A percentile compares a stretch with the other conserved stretches of the same genome.
phyloP scores from a whole-genome alignment of 2,113 vertebrate species.

The Sprattus sprattus region DNA sequence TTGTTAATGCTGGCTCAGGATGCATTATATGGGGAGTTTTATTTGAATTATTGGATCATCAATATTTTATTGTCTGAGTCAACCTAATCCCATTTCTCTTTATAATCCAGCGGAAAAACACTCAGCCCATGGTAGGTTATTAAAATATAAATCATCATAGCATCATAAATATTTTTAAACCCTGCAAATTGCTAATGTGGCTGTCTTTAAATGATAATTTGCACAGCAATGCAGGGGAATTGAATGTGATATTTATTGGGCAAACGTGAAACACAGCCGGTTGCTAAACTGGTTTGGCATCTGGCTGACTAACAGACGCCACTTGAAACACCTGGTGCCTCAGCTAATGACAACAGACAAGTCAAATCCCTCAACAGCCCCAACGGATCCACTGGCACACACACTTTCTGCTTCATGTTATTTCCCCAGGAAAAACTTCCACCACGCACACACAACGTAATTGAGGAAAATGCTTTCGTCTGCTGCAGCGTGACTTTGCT shows the following conservation, averaged over 20 bases:
- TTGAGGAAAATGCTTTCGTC: neutral
- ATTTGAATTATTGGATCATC: constrained; percentile 4
- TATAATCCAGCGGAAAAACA: neutral
- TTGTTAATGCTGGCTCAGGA: neutral
- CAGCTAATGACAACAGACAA: constrained; percentile 43
- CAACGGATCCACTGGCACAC: constrained; percentile 8
- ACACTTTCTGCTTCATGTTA: neutral
- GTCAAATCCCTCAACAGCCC: constrained; percentile 22
- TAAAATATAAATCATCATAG: neutral
- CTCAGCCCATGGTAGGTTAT: neutral
- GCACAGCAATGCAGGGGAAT: neutral
- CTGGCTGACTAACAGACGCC: constrained; percentile 39
- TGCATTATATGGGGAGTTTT: neutral
- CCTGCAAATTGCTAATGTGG: neutral
- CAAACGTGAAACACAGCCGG: neutral
- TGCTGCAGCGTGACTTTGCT: constrained; percentile 10
- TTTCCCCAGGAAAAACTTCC: neutral
- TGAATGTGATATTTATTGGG: constrained; percentile 11
- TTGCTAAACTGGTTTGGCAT: constrained; percentile 31
- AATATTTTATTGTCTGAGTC: constrained; percentile 11
- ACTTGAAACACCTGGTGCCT: constrained; percentile 37
- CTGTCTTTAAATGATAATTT: neutral
- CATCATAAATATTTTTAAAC: neutral
- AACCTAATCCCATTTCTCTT: neutral
- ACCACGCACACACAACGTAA: neutral